Evolutionary conservation across 2,888 invertebrate genomes (phyloP).

Genomic region (Machimus atricapillus): DNA sequence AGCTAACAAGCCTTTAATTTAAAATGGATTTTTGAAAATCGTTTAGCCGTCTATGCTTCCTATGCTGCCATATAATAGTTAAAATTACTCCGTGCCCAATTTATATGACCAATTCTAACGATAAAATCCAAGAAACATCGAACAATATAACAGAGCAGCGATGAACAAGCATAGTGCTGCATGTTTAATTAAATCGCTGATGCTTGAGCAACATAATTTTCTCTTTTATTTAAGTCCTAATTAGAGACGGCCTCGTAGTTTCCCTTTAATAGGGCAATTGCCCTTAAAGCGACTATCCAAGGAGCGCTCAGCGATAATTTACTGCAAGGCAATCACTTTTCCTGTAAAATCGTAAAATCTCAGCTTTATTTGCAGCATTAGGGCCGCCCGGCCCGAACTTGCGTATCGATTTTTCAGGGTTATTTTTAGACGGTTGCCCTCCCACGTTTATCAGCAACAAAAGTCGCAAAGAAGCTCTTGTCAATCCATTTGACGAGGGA

Average conservation of each 20-base stretch:
- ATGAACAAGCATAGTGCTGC: background rate
- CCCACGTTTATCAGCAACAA: conserved; percentile 16
- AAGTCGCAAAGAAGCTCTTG: conserved; percentile 23
- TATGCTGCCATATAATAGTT: too few species aligned
- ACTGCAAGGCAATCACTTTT: conserved; percentile 2
- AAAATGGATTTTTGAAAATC: too few species aligned
- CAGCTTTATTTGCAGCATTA: background rate
- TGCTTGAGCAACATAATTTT: background rate
- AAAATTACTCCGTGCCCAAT: background rate
- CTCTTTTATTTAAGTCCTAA: background rate
- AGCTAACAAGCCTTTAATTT: too few species aligned
- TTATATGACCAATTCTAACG: background rate
- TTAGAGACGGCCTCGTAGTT: background rate
- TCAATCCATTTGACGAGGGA: conserved; percentile 32
- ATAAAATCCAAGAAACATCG: background rate
- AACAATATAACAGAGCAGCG: background rate
- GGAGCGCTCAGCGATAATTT: background rate
- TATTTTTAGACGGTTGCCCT: conserved; percentile 33
- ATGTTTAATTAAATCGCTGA: background rate
- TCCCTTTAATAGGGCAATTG: background rate
- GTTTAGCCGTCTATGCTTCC: too few species aligned
- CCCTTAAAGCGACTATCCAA: background rate
- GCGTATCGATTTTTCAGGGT: conserved; percentile 15
- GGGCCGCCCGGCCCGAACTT: background rate
- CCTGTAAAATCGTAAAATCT: conserved; percentile 12